phyloP scores from a whole-genome alignment of 2,113 vertebrate genomes.

The Lutjanus erythropterus region DNA sequence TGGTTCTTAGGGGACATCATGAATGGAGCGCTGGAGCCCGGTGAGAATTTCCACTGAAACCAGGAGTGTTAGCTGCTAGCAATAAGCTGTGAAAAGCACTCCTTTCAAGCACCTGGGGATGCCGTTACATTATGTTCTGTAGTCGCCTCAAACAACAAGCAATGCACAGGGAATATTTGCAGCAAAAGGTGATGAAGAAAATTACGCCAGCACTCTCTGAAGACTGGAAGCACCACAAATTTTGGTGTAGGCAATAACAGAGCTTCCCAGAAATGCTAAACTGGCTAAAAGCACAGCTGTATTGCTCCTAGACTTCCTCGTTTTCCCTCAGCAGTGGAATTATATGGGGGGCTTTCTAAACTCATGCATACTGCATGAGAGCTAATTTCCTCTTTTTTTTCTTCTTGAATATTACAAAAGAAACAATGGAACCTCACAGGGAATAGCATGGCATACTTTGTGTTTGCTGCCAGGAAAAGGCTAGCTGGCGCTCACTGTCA shows the following conservation, averaged over 20 bases:
- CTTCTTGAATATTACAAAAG: slow-evolving; percentile 67
- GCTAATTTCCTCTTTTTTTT: slow-evolving; percentile 75
- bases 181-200: slow-evolving; percentile 33
- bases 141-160: slow-evolving; percentile 34
- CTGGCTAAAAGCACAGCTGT: slow-evolving; percentile 63
- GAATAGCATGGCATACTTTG: slow-evolving; percentile 46
- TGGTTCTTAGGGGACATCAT: slow-evolving; percentile 41
- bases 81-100: slow-evolving; percentile 53
- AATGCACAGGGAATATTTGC: slow-evolving; percentile 33
- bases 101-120: slow-evolving; percentile 44
- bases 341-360: slow-evolving; percentile 29
- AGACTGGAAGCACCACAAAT: slow-evolving; percentile 22
- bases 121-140: slow-evolving; percentile 39
- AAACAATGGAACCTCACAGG: slow-evolving; percentile 42
- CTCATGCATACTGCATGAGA: slow-evolving; percentile 76
- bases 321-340: slow-evolving; percentile 49
- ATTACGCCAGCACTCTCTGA: slow-evolving; percentile 15
- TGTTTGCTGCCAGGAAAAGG: slow-evolving; percentile 19
- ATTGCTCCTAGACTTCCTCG: slow-evolving; percentile 49
- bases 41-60: slow-evolving; percentile 39
- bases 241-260: slow-evolving; percentile 12
- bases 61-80: slow-evolving; percentile 33
- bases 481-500: slow-evolving; percentile 14
- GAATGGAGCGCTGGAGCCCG: slow-evolving; percentile 19
- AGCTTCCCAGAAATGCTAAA: slow-evolving; percentile 43